phyloP scores from a whole-genome alignment of 2,113 vertebrate genomes.

The Phalacrocorax pelagicus region DNA sequence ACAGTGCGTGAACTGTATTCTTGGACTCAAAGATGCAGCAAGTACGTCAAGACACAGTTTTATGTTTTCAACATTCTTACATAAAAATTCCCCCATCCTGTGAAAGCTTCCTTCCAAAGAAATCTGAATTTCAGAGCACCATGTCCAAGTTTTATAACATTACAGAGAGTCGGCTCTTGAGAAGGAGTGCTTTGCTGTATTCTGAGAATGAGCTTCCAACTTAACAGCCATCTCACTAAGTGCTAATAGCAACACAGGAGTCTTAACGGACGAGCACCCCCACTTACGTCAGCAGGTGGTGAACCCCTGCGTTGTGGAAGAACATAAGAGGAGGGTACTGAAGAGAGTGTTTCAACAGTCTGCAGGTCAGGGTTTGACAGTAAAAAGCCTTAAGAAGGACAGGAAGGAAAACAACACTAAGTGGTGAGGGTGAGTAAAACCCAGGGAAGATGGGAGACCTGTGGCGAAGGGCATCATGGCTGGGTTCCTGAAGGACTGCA shows the following conservation, averaged over 20 bases:
- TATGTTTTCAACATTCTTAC: not conserved
- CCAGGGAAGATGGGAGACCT: not conserved
- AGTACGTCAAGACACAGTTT: not conserved
- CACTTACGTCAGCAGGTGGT: not conserved
- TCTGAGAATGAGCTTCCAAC: not conserved
- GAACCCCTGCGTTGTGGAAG: not conserved
- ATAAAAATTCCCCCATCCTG: not conserved
- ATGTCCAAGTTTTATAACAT: not conserved
- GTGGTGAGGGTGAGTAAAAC: fast-evolving
- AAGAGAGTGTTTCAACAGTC: not conserved
- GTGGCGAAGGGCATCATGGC: not conserved
- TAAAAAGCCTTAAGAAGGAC: not conserved
- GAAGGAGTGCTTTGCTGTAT: not conserved
- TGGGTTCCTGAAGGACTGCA: not conserved
- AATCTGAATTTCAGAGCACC: not conserved
- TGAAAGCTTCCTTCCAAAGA: not conserved
- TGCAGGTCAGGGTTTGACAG: not conserved
- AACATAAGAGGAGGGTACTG: not conserved
- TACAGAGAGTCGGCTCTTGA: not conserved
- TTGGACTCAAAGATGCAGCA: not conserved
- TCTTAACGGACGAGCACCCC: not conserved
- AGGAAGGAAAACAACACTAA: not conserved
- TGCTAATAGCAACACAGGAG: not conserved
- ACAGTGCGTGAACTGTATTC: not conserved
- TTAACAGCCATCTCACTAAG: not conserved